A percentile compares a stretch with the other conserved stretches of the same genome.
Conservation (phyloP, 2,888 invertebrate species). For the Aspidiotus rigidus region DNA sequence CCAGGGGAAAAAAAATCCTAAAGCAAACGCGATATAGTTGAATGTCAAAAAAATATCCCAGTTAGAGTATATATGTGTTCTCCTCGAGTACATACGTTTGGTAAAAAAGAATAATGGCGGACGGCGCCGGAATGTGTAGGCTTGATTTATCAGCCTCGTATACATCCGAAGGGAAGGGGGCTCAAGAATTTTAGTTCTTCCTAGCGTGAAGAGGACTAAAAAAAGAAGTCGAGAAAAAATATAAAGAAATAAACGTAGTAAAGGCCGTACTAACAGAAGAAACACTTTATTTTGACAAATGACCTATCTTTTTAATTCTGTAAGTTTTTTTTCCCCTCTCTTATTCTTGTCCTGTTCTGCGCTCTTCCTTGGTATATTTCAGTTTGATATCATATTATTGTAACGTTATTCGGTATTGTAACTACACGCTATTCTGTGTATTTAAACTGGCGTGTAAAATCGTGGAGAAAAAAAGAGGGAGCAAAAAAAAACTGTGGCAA, state of each 20-base stretch:
- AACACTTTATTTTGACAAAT: constrained; percentile 31
- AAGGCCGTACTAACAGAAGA: constrained; percentile 3
- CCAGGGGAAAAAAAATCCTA: neutral
- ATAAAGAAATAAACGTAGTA: constrained; percentile 1
- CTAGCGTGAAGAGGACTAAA: neutral
- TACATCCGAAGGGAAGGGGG: constrained; percentile 9
- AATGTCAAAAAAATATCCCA: neutral
- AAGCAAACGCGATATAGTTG: neutral
- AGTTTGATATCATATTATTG: neutral
- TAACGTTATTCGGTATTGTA: neutral
- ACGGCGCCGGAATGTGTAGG: constrained; percentile 24
- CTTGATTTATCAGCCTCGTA: constrained; percentile 16
- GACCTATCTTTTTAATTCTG: constrained; percentile 33
- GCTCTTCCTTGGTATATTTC: too few species aligned
- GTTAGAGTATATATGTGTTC: neutral
- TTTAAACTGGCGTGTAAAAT: constrained; percentile 1
- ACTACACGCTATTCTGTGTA: neutral
- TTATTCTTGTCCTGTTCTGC: neutral
- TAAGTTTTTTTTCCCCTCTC: constrained; percentile 15
- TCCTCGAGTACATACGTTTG: neutral
- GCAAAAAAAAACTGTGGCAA: neutral
- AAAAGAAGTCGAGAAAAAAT: neutral
- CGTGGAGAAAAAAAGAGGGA: neutral
- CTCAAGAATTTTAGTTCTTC: neutral
- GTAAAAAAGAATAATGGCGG: constrained; percentile 27